These are phyloP conservation scores for Clarias batrachus DNA, from an alignment of 2,113 vertebrate species.

Conservation along the genomic window DNA sequence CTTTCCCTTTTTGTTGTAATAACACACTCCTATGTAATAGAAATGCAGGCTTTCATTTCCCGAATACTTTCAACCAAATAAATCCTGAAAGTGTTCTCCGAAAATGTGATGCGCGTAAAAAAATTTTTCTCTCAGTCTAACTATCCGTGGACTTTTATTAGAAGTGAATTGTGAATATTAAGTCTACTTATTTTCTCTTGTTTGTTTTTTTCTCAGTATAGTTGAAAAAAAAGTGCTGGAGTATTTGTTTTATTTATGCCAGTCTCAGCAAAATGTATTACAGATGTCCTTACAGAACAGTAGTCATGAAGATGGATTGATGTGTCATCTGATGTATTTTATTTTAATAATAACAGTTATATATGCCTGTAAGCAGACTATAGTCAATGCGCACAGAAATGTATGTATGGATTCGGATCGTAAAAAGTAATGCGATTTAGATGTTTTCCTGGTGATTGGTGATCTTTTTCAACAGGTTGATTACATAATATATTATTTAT, in stretches of 20 bases:
- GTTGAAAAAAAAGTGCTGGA: neutral
- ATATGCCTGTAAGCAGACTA: neutral
- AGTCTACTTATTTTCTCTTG: neutral
- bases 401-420: neutral
- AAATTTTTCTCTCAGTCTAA: neutral
- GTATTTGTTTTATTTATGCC: constrained; percentile 11
- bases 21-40: neutral
- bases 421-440: neutral
- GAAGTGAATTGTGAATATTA: neutral
- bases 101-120: neutral
- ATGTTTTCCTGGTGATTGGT: neutral
- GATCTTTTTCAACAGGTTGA: neutral
- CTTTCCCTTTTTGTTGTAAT: constrained; percentile 7
- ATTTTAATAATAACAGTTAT: neutral
- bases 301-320: constrained; percentile 18
- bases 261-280: constrained; percentile 18
- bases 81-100: neutral
- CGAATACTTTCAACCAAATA: neutral
- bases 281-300: constrained; percentile 7
- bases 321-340: neutral
- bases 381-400: neutral
- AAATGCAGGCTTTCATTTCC: neutral
- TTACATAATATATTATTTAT: neutral
- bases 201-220: neutral
- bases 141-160: neutral